Percentiles rank a stretch among this genome's conserved stretches.
phyloP scores from a whole-genome alignment of 2,797 vertebrate species.

The Chloroceryle inda region DNA sequence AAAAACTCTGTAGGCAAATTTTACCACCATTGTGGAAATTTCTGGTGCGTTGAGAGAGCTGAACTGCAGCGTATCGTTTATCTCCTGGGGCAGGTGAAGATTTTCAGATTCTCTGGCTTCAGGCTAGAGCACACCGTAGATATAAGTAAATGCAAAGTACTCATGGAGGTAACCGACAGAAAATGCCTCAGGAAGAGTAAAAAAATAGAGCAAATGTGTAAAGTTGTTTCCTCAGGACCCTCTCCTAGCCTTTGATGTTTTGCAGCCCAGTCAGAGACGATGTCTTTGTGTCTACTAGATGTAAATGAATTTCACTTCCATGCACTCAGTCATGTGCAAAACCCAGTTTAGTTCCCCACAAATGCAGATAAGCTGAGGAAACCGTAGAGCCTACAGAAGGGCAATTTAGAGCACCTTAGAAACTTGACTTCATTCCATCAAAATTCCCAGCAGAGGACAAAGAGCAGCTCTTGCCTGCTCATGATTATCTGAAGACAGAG shows the following conservation, averaged over 20 bases:
- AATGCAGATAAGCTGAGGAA: not conserved
- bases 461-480: not conserved
- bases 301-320: not conserved
- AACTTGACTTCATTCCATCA: not conserved
- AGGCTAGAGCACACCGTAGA: accelerated
- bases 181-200: not conserved
- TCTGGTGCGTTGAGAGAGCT: not conserved
- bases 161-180: not conserved
- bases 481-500: not conserved
- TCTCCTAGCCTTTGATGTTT: not conserved
- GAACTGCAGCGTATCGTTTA: not conserved
- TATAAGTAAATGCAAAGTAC: not conserved
- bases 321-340: not conserved
- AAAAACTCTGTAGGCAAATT: not conserved
- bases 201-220: not conserved
- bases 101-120: not conserved
- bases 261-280: not conserved
- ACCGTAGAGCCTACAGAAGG: not conserved
- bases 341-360: not conserved
- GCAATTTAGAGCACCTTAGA: not conserved
- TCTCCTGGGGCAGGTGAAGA: not conserved
- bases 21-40: not conserved
- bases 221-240: not conserved
- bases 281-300: not conserved
- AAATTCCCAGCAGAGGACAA: not conserved